phyloP scores from a whole-genome alignment of 2,113 vertebrate species.

The Sinocyclocheilus grahami region DNA sequence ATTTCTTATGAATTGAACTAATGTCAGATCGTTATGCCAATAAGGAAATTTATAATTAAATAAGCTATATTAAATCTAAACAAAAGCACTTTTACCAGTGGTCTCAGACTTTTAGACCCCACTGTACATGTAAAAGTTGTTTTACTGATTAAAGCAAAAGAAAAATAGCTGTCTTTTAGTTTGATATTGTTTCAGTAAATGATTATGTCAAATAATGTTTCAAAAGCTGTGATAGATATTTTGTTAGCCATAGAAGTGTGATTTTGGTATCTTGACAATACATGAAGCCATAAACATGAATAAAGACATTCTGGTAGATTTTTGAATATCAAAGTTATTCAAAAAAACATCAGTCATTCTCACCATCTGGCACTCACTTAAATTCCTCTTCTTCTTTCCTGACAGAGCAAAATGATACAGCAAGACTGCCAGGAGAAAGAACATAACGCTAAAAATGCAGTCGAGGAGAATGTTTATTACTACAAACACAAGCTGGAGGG shows the following conservation, averaged over 20 bases:
- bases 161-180: neutral
- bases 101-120: neutral
- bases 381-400: neutral
- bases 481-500: conserved; percentile 80
- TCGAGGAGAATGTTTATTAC: conserved; percentile 83
- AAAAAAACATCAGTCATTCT: conserved; percentile 1
- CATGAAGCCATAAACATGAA: neutral
- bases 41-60: neutral
- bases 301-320: conserved; percentile 13
- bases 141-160: neutral
- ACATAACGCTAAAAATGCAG: conserved; percentile 82
- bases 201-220: neutral
- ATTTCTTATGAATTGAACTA: no score
- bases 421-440: conserved; percentile 83
- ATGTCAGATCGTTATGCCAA: neutral
- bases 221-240: neutral
- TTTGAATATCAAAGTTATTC: neutral
- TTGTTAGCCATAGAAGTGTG: neutral
- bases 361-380: neutral
- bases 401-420: conserved; percentile 81
- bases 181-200: neutral
- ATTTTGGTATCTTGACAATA: neutral
- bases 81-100: neutral
- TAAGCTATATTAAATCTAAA: neutral
- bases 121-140: neutral